phyloP scores from a whole-genome alignment of 2,113 vertebrate species.

The Odocoileus virginianus region DNA sequence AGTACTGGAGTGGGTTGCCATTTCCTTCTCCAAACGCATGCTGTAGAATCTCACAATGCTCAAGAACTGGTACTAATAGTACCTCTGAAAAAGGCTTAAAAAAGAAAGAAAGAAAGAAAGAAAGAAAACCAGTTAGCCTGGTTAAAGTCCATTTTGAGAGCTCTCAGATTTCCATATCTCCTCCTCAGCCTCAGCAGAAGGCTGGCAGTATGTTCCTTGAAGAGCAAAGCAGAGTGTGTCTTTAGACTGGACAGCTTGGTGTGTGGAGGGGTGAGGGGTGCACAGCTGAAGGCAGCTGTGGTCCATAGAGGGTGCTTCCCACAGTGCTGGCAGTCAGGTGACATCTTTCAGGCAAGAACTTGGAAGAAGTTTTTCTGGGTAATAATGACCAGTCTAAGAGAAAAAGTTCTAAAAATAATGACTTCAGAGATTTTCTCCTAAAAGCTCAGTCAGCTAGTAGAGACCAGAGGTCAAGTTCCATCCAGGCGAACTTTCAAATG shows the following conservation, averaged over 20 bases:
- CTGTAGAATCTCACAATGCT: neutral
- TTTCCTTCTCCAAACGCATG: neutral
- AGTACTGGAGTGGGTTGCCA: neutral
- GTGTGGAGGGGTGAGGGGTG: too few relatives aligned
- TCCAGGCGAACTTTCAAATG: neutral
- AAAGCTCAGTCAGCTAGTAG: neutral
- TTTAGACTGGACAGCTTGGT: neutral
- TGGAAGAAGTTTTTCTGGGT: neutral
- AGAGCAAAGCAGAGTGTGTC: neutral
- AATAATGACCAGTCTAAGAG: neutral
- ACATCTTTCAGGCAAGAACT: neutral
- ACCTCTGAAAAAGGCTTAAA: neutral
- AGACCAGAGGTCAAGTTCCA: neutral
- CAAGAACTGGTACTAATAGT: neutral
- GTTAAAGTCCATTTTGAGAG: neutral
- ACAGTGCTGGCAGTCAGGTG: neutral
- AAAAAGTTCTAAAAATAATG: neutral
- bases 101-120: too few relatives aligned
- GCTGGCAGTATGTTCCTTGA: neutral
- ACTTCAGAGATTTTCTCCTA: neutral
- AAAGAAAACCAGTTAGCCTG: neutral
- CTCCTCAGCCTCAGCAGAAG: neutral
- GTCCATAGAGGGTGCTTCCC: neutral
- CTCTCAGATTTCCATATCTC: neutral
- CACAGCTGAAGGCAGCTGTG: neutral